Percentiles rank a stretch among this genome's conserved stretches.
Conservation (phyloP, 2,113 vertebrate species). For the Tragelaphus imberbis region DNA sequence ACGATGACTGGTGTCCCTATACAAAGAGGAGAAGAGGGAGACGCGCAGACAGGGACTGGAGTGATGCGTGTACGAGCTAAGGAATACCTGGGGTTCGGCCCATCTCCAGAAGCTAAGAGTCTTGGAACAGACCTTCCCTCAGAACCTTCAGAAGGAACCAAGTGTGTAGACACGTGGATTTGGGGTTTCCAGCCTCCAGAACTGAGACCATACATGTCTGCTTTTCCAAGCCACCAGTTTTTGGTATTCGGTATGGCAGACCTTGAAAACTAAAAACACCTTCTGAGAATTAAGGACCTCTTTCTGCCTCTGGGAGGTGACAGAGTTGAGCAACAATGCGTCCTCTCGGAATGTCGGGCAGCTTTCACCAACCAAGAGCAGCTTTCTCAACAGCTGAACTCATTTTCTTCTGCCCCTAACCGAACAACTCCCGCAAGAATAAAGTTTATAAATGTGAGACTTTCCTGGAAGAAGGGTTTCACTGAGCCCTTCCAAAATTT, state of each 20-base stretch:
- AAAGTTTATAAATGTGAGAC: neutral
- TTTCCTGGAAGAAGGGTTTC: neutral
- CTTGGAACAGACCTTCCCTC: neutral
- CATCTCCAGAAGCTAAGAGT: neutral
- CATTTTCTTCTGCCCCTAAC: neutral
- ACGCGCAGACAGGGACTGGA: neutral
- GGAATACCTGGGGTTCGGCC: neutral
- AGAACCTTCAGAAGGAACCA: neutral
- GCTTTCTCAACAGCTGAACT: neutral
- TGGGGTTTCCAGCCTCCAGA: neutral
- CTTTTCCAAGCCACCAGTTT: neutral
- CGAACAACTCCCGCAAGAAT: neutral
- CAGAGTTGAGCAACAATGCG: accelerated
- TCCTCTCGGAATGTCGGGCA: neutral
- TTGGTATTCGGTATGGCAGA: neutral
- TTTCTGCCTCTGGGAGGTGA: neutral
- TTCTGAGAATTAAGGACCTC: neutral
- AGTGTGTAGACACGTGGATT: neutral
- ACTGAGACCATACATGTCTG: neutral
- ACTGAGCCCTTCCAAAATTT: neutral
- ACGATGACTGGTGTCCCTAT: neutral
- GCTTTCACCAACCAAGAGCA: neutral
- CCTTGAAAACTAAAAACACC: neutral
- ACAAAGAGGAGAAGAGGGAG: neutral
- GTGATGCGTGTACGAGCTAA: neutral